These are phyloP conservation scores for Papilio polyxenes DNA, from an alignment of 1,140 invertebrate genomes.

Conservation along the genomic window DNA sequence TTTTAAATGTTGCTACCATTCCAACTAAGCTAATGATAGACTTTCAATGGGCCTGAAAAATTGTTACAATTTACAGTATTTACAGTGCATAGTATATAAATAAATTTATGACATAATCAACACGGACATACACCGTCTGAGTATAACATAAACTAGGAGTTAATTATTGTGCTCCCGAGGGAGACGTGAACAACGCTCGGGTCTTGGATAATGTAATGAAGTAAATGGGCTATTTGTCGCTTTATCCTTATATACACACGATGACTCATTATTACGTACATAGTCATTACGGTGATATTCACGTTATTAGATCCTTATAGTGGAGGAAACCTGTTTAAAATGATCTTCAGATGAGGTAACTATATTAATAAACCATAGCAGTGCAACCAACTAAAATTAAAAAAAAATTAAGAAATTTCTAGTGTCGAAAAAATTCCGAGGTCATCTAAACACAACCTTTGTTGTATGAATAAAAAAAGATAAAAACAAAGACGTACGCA, in stretches of 20 bases:
- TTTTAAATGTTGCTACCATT: no score
- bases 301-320: not conserved
- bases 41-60: no score
- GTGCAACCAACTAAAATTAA: not conserved
- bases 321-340: not conserved
- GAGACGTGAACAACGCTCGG: not conserved
- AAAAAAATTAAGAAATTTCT: no score
- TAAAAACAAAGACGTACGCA: no score
- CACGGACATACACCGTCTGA: not conserved
- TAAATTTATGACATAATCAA: not conserved
- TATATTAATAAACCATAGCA: not conserved
- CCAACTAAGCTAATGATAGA: no score
- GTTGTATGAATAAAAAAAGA: no score
- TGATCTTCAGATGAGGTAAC: not conserved
- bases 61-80: no score
- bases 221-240: not conserved
- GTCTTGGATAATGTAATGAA: not conserved
- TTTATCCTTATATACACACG: not conserved
- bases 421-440: no score
- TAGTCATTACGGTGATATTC: not conserved
- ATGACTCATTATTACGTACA: not conserved
- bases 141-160: not conserved
- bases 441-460: no score
- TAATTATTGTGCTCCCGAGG: slow-evolving; percentile 6
- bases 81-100: not conserved